A percentile compares a stretch with the other conserved stretches of the same genome.
Evolutionary conservation across 2,113 vertebrate genomes (phyloP).

Genomic region (Smithornis capensis): DNA sequence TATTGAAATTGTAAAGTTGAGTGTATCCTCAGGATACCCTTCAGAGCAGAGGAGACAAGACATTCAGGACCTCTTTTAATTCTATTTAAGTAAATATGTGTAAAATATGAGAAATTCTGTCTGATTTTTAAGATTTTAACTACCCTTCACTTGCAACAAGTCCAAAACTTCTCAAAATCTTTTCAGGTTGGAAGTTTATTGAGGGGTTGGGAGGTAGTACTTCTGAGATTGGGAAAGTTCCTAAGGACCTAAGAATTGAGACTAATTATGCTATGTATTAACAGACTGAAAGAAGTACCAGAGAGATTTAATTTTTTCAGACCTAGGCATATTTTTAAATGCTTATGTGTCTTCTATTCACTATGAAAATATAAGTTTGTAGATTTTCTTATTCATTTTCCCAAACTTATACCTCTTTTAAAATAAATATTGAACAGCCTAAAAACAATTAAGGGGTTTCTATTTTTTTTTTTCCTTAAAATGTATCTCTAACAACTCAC

Average conservation of each 20-base stretch:
- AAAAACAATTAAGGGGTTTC: neutral
- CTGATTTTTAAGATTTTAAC: neutral
- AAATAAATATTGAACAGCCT: neutral
- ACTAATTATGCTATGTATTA: neutral
- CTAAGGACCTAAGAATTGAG: neutral
- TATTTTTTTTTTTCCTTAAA: neutral
- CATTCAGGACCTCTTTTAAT: neutral
- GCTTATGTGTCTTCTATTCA: neutral
- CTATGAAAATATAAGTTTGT: neutral
- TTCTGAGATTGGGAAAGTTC: neutral
- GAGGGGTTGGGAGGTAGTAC: neutral
- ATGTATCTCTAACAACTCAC: neutral
- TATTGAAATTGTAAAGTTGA: neutral
- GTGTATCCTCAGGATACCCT: neutral
- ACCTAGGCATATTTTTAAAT: neutral
- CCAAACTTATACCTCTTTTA: neutral
- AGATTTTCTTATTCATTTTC: neutral
- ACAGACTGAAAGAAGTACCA: neutral
- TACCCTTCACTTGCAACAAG: neutral
- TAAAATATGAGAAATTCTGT: neutral
- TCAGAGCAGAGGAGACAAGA: neutral
- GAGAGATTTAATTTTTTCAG: neutral
- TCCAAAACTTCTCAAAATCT: neutral
- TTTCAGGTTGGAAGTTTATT: neutral
- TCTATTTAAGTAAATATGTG: neutral